Evolutionary conservation across 2,888 invertebrate genomes (phyloP).

Genomic region (Eristalis tenax): DNA sequence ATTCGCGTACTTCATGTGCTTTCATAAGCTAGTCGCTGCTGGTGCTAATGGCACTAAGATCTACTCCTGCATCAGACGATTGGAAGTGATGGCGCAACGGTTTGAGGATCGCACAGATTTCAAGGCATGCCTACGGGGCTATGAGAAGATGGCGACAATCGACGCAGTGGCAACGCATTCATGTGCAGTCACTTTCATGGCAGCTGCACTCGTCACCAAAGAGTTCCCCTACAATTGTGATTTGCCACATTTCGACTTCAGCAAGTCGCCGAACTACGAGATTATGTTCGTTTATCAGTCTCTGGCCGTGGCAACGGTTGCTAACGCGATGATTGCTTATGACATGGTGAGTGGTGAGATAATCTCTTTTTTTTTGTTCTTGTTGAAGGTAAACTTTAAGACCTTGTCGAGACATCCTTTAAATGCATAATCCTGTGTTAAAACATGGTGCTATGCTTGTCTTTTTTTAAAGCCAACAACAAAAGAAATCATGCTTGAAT

Average conservation of each 20-base stretch:
- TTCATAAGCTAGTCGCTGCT: background rate
- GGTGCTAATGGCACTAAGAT: background rate
- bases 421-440: too few species aligned
- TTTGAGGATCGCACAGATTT: background rate
- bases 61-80: background rate
- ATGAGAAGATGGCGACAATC: background rate
- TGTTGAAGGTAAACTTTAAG: too few species aligned
- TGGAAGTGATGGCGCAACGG: background rate
- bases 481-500: too few species aligned
- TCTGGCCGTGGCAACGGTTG: background rate
- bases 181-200: background rate
- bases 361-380: background rate
- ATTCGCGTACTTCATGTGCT: conserved; percentile 2
- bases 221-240: background rate
- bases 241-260: background rate
- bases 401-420: too few species aligned
- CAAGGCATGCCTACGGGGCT: background rate
- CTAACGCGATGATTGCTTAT: background rate
- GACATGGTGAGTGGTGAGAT: conserved; percentile 4
- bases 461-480: too few species aligned
- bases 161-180: background rate
- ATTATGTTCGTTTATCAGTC: background rate
- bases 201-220: background rate
- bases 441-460: too few species aligned
- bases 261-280: background rate